phyloP scores from a whole-genome alignment of 1,140 invertebrate genomes.

The Camponotus vicinus region DNA sequence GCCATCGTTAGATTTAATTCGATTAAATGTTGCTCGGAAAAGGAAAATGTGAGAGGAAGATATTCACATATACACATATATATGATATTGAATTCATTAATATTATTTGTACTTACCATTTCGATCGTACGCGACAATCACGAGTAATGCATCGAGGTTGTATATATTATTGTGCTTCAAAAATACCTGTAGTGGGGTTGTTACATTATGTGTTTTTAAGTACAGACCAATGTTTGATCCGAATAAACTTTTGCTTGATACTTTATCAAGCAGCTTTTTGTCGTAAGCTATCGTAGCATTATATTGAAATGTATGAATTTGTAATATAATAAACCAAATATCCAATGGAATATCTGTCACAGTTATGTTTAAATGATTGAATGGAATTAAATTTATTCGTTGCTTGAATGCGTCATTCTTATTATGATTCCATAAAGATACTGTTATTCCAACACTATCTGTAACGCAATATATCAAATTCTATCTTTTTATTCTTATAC shows the following conservation, averaged over 20 bases:
- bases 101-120: conserved; percentile 84
- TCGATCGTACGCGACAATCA: conserved; percentile 86
- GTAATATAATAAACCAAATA: conserved; percentile 88
- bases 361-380: conserved; percentile 81
- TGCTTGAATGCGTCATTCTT: conserved; percentile 66
- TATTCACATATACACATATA: too few relatives aligned
- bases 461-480: conserved; percentile 56
- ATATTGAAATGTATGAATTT: conserved; percentile 89
- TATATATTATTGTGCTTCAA: conserved; percentile 83
- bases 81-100: conserved; percentile 31
- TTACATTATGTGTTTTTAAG: conserved; percentile 69
- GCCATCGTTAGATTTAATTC: conserved; percentile 27
- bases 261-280: conserved; percentile 73
- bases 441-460: conserved; percentile 57
- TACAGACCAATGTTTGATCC: conserved; percentile 90
- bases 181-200: conserved; percentile 76
- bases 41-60: conserved; percentile 4
- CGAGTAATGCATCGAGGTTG: conserved; percentile 84
- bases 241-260: conserved; percentile 78
- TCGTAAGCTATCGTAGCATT: conserved; percentile 89
- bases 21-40: conserved; percentile 16
- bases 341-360: conserved; percentile 85
- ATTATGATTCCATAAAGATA: conserved; percentile 48
- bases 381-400: conserved; percentile 64
- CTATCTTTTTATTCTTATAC: background rate